Percentiles rank a stretch among this genome's conserved stretches.
These are phyloP conservation scores for Spea hammondii DNA, from an alignment of 2,797 vertebrate species.

Conservation along the genomic window DNA sequence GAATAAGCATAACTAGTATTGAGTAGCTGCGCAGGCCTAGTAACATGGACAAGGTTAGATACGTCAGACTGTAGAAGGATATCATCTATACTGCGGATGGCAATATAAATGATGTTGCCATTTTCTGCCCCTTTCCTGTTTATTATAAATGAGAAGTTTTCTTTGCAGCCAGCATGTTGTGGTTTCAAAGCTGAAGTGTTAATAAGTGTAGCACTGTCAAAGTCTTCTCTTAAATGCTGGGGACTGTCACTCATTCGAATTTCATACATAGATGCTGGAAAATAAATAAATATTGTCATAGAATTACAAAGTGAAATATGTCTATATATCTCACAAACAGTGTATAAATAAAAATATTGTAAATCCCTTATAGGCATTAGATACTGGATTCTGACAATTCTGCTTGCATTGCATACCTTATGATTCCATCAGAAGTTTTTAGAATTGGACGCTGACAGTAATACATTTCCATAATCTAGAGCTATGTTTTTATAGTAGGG, in stretches of 20 bases:
- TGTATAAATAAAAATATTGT: no score
- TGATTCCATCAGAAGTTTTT: no score
- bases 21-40: conserved; percentile 40
- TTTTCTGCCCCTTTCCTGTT: conserved; percentile 45
- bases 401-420: no score
- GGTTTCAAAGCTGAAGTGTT: conserved; percentile 57
- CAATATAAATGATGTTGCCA: conserved; percentile 60
- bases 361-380: no score
- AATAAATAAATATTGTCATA: conserved; percentile 18
- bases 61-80: conserved; percentile 55
- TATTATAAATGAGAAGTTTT: conserved; percentile 60
- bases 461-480: no score
- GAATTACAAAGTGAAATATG: no score
- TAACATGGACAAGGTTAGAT: conserved; percentile 64
- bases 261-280: conserved; percentile 65
- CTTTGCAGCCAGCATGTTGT: conserved; percentile 57
- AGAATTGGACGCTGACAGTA: no score
- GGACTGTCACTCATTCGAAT: conserved; percentile 63
- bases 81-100: conserved; percentile 57
- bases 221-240: conserved; percentile 58
- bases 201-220: conserved; percentile 56
- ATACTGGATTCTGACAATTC: no score
- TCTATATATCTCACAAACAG: no score
- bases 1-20: conserved; percentile 12
- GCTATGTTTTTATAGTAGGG: no score